Evolutionary conservation across 2,888 invertebrate species (phyloP).

Genomic region (Holacanthella duospinosa): DNA sequence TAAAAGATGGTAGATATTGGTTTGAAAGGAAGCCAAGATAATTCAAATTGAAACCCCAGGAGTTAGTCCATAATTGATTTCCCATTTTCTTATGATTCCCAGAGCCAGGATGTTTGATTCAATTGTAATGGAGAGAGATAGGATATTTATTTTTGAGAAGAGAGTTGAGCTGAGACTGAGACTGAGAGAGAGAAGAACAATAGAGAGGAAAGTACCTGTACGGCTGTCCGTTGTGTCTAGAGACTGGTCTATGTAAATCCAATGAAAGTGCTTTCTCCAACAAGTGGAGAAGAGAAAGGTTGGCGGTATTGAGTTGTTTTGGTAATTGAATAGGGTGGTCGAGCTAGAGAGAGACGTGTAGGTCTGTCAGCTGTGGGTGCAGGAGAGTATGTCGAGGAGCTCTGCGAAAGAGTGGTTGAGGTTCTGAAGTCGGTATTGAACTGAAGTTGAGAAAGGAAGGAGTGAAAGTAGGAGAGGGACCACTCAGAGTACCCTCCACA

Average conservation of each 20-base stretch:
- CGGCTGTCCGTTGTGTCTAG: background rate
- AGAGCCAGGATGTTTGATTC: background rate
- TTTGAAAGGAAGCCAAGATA: background rate
- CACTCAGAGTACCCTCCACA: too few relatives aligned
- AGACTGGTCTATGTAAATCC: background rate
- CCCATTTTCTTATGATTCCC: background rate
- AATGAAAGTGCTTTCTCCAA: background rate
- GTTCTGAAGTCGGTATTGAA: too few relatives aligned
- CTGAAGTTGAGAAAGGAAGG: background rate
- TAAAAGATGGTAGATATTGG: background rate
- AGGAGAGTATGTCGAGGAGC: background rate
- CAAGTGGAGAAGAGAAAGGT: too few relatives aligned
- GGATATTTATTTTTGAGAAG: background rate
- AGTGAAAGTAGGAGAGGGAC: too few relatives aligned
- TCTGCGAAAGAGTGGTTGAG: background rate
- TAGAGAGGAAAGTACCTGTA: background rate
- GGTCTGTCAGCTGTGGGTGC: background rate
- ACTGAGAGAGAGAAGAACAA: too few relatives aligned
- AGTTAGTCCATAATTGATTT: background rate
- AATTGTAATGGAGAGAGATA: background rate
- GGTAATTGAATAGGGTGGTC: background rate
- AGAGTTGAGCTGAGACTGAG: too few relatives aligned
- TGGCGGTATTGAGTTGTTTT: background rate
- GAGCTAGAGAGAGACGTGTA: background rate
- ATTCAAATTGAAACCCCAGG: background rate